Base-by-base conservation (phyloP, 1,140 invertebrate genomes). In the Eumaeus atala region DNA sequence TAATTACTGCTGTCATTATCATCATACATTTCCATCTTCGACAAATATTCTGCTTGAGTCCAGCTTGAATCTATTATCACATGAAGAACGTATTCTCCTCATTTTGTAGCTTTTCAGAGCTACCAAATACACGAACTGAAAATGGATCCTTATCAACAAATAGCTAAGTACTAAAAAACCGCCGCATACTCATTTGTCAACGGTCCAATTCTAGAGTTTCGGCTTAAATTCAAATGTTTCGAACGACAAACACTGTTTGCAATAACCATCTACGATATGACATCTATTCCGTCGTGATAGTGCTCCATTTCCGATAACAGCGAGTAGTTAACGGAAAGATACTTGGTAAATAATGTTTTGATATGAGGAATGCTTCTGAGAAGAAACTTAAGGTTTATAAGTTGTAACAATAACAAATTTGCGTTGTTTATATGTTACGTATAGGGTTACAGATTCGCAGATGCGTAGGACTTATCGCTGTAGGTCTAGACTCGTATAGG, bases 151-250 rank as follows among this genome's bases (percentile, higher is more conserved):
- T 64, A 58, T 54, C 9, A 11, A 33, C 9, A 9, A 35, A 14
- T 6, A 28, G 58, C 54, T 57, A 64, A 56, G 47, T 48, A 10
- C 16, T 54, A 56, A 50, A n/a, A 35, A 47, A 50, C 47, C 12
- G 36, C 33, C 40, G 33, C 44, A 51, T 51, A 55, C 52, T 44
- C 54, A 49, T 55, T 64, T 58, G 64, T 57, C 58, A 54, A 61
- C 49, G 51, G 21, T 53, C 48, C 67, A 64, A 65, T 71, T 68
- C 68, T 62, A 66, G 58, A 56, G 62, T 74, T 77, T 73, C 71
- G 65, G 70, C 67, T 77, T 72, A 74, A 72, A 72, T 71, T 70
- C 67, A 72, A 77, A 74, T 71, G 64, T 74, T 72, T 68, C 74
- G 64, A 65, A 62, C 52, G 52, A 56, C 62, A 63, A 65, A 51